Evolutionary conservation across 2,797 vertebrate species (phyloP).

Genomic region (Bradypodion pumilum): DNA sequence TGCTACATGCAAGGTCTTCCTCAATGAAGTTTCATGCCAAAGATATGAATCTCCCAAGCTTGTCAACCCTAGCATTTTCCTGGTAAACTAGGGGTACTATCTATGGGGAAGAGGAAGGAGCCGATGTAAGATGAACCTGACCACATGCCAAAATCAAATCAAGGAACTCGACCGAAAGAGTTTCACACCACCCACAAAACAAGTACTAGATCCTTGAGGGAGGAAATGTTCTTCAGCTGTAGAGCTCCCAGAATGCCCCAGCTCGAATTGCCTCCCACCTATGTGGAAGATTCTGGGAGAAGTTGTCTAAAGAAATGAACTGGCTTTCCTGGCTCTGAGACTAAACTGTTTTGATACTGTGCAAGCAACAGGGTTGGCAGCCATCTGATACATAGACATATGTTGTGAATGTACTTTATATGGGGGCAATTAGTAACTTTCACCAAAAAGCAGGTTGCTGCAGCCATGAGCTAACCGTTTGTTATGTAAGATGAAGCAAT

Average conservation of each 20-base stretch:
- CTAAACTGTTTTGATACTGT: too few relatives aligned
- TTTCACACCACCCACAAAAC: neutral
- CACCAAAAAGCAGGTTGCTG: neutral
- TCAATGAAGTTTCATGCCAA: neutral
- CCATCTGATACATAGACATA: too few relatives aligned
- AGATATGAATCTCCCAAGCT: neutral
- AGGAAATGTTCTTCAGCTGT: too few relatives aligned
- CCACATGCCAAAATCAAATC: neutral
- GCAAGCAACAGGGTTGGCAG: too few relatives aligned
- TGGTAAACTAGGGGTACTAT: neutral
- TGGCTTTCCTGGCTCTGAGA: too few relatives aligned
- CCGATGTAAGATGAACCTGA: neutral
- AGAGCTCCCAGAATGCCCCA: neutral
- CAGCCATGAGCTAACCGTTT: neutral
- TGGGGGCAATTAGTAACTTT: neutral
- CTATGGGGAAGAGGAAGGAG: neutral
- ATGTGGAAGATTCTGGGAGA: neutral
- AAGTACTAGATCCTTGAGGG: too few relatives aligned
- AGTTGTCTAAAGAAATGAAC: neutral
- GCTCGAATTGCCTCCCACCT: neutral
- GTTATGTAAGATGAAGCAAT: neutral
- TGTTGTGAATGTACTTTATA: too few relatives aligned
- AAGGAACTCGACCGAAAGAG: neutral
- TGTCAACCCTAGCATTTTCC: neutral
- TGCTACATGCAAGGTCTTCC: constrained; percentile 18